Conservation (phyloP, 2,113 vertebrate species). For the Beaufortia kweichowensis region DNA sequence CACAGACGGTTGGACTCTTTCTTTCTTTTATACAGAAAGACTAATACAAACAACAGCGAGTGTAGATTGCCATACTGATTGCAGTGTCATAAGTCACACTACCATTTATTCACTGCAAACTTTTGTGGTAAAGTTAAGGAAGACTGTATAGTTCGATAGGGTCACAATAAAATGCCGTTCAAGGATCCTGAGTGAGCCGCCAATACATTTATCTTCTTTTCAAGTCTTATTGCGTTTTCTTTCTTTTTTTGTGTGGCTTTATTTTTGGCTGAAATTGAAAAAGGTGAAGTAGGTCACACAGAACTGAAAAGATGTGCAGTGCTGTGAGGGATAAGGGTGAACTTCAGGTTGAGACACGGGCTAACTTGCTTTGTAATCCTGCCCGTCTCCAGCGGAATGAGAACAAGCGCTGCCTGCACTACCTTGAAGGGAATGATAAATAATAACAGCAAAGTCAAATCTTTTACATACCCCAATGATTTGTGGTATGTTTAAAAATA, state of each 20-base stretch:
- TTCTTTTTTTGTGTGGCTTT: conserved; percentile 2
- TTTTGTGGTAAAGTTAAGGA: neutral
- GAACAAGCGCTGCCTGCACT: neutral
- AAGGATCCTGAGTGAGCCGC: neutral
- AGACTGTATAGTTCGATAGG: conserved; percentile 6
- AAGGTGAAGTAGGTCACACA: conserved; percentile 39
- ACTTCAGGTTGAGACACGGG: conserved; percentile 14
- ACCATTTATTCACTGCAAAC: neutral
- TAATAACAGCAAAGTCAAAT: neutral
- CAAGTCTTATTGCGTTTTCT: neutral
- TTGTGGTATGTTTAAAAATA: no score
- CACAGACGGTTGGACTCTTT: neutral
- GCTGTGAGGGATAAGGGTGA: conserved; percentile 33
- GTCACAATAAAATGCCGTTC: conserved; percentile 27
- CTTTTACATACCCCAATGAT: no score
- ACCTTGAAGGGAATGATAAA: neutral
- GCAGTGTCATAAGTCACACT: neutral
- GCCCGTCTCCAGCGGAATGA: neutral
- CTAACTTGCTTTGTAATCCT: neutral
- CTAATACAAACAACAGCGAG: neutral
- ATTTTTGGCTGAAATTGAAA: conserved; percentile 37
- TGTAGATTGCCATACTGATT: neutral
- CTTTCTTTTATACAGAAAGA: neutral
- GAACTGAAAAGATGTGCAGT: conserved; percentile 24
- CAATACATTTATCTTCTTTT: neutral